Base-by-base conservation (phyloP, 1,140 invertebrate genomes). In the Drosophila repletoides region DNA sequence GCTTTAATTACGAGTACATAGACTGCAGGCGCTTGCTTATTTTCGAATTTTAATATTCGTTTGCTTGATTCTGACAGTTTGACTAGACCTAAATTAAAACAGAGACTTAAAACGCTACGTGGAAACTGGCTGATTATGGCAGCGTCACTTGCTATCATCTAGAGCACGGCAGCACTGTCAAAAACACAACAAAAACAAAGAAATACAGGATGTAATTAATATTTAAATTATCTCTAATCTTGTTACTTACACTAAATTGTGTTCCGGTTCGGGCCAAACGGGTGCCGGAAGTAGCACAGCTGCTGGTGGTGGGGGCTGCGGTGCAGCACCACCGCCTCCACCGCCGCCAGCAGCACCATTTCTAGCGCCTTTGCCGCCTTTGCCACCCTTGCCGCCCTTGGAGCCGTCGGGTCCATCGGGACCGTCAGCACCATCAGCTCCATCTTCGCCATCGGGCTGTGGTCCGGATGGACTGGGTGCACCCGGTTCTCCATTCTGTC, bases 281-380 rank as follows among this genome's bases (percentile, higher is more conserved):
- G 80, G 79, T 2, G 80, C 80, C 12, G 80, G 79, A 2, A 68
- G 10, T 1, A 71, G 1, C 2, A 71, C 17, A 3, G 71, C 40
- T 7, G 28, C 38, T 1, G 69, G 38, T 5, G 53, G 49, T 9
- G 79, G 58, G 36, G 72, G 72, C 14, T 90, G 51, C 59, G 91
- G 88, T 26, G 70, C 91, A 81, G 91, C 74, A 68, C 53, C 91
- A 72, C 48, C 91, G 66, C 15, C 91, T 73, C 83, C 83, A 26
- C 43, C 75, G 53, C 51, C 91, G 59, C 24, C 91, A 65, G 71
- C 91, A 70, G 33, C 91, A 59, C 40, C 76, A 72, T 72, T 91
- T 67, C 56, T 88, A 59, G 28, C 88, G 59, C 26, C 90, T 48
- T 49, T 79, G 21, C 76, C 91, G 59, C 76, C 76, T 66, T 28